Base-by-base conservation (phyloP, 2,113 vertebrate genomes). In the Pantherophis guttatus region DNA sequence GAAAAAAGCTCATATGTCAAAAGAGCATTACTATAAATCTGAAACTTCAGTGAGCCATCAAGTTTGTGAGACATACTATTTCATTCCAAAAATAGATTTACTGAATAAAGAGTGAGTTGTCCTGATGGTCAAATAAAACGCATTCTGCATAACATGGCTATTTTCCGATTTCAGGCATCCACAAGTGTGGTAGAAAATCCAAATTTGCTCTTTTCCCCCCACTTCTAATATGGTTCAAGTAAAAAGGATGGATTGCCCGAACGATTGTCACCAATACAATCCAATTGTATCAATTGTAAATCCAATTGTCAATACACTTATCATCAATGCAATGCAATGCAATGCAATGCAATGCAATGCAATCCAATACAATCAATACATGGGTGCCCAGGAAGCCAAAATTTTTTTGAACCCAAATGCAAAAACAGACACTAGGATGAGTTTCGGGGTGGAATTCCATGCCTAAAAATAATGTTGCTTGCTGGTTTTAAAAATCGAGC, bases 61-160 rank as follows among this genome's bases (percentile, higher is more conserved):
- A 65, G 12, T 50, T 94, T 93, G 94, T 91, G 94, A 94, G 95
- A 55, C 86, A 52, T 86, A 19, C n/a, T 24, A 85, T 39, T 90
- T 92, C 10, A 86, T 53, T 92, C 93, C 94, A 95, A 93, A 33
- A 90, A 93, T 91, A 88, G 81, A 53, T 29, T 0, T 33, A 0
- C 15, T 52, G 87, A 52, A 87, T 23, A 87, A 93, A 89, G 44
- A 19, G 59, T 87, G 75, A 15, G 19, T 33, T 93, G 4, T 65
- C 33, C 3, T 92, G 33, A 12, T 58, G 90, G 48, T 23, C 91
- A 70, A 91, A 81, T 81, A 81, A 92, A 59, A 17, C 90, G 89
- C 59, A 53, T 88, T 39, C 17, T n/a, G 54, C 86, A 57, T 7
- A 93, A 89, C 21, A 54, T 39, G 54, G 53, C 85, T 44, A 21